Evolutionary conservation across 2,797 vertebrate species (phyloP).

Genomic region (Botia almorhae): DNA sequence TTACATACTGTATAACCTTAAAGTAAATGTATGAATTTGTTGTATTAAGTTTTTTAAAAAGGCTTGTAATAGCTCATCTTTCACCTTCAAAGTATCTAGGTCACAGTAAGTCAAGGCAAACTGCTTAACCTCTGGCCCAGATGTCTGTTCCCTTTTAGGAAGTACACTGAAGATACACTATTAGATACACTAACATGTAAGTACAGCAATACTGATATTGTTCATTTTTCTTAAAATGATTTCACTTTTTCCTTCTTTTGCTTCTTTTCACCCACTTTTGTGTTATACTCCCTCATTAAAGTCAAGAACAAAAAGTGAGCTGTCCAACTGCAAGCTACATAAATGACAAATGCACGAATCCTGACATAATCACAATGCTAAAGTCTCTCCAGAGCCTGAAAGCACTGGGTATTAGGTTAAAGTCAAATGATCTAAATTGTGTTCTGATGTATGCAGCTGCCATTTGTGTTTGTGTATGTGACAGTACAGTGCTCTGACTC

Average conservation of each 20-base stretch:
- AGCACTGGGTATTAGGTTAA: background rate
- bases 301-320: background rate
- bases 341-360: background rate
- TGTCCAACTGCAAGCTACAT: constrained; percentile 1
- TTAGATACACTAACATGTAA: no score
- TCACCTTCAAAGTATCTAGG: background rate
- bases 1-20: background rate
- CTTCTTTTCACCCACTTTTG: no score
- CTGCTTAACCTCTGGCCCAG: background rate
- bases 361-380: background rate
- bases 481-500: constrained; percentile 4
- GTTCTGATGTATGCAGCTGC: no score
- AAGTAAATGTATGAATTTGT: background rate
- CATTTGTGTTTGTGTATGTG: no score
- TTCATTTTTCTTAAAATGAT: no score
- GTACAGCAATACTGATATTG: no score
- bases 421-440: background rate
- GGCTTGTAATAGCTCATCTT: background rate
- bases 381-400: background rate
- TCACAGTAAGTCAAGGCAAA: background rate
- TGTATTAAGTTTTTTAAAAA: background rate
- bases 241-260: no score
- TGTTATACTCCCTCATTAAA: background rate
- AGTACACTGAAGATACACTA: background rate
- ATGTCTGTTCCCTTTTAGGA: background rate